Percentiles rank a stretch among this genome's conserved stretches.
phyloP scores from a whole-genome alignment of 2,888 invertebrate genomes.

The Sphaerophoria taeniata region DNA sequence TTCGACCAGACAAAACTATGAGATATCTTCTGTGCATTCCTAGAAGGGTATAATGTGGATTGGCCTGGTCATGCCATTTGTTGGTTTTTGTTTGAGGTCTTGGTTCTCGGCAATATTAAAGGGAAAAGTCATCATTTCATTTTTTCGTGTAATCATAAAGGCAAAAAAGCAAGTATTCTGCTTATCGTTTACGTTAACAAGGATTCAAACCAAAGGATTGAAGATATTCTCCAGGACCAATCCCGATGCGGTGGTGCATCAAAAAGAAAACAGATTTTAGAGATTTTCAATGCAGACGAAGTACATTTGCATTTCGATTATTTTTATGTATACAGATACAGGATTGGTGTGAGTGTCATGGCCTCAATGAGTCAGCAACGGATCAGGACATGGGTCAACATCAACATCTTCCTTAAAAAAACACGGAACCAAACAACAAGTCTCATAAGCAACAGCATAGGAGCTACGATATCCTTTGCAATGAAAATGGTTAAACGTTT shows the following conservation, averaged over 20 bases:
- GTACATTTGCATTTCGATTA: constrained; percentile 66
- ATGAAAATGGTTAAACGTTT: no score
- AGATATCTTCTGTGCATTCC: constrained; percentile 25
- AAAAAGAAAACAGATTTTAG: constrained; percentile 34
- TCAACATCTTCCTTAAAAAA: no score
- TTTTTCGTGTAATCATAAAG: constrained; percentile 67
- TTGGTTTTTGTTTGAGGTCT: constrained; percentile 35
- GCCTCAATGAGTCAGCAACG: no score
- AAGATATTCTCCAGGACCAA: not conserved
- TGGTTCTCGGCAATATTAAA: constrained; percentile 45
- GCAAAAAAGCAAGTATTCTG: constrained; percentile 70
- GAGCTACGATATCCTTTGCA: no score
- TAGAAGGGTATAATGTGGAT: not conserved
- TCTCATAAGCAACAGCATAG: no score
- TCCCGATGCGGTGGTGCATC: not conserved
- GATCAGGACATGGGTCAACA: no score
- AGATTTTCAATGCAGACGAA: constrained; percentile 48
- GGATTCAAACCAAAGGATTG: constrained; percentile 39
- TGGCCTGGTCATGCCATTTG: no score
- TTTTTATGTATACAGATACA: no score
- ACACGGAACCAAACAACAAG: no score
- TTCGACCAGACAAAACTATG: constrained; percentile 47
- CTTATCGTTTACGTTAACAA: constrained; percentile 49
- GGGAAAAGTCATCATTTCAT: constrained; percentile 71
- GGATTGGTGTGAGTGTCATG: no score